phyloP scores from a whole-genome alignment of 1,140 invertebrate species.

The Pseudomyrmex concolor region DNA sequence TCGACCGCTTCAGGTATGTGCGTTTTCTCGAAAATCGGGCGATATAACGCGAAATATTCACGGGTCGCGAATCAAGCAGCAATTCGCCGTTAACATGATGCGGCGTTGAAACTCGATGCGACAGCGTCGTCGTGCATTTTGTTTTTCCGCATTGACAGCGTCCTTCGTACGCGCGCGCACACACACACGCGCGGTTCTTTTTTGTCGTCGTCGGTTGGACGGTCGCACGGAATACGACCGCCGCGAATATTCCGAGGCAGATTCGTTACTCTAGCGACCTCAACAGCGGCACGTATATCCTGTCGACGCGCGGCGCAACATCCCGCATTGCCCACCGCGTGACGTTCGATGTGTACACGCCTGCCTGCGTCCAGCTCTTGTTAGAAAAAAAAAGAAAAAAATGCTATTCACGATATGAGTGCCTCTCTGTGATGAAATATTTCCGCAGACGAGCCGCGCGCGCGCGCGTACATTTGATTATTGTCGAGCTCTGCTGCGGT shows the following conservation, averaged over 20 bases:
- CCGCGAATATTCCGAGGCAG: slow-evolving; percentile 43
- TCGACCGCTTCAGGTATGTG: slow-evolving; percentile 4
- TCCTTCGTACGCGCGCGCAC: neutral
- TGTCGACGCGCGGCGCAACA: neutral
- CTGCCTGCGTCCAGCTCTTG: slow-evolving; percentile 19
- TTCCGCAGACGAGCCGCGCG: neutral
- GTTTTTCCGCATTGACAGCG: slow-evolving; percentile 35
- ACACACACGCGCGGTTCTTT: slow-evolving; percentile 1
- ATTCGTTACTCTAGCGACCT: slow-evolving; percentile 48
- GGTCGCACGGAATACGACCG: slow-evolving; percentile 16
- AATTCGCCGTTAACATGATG: neutral
- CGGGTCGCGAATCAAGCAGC: slow-evolving; percentile 31
- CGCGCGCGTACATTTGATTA: slow-evolving; percentile 23
- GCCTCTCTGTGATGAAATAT: slow-evolving; percentile 47
- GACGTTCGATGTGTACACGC: slow-evolving; percentile 26
- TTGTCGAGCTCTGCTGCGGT: neutral
- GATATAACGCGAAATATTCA: slow-evolving; percentile 32
- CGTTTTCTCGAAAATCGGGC: neutral
- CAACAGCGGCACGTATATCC: slow-evolving; percentile 13
- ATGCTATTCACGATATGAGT: slow-evolving; percentile 38
- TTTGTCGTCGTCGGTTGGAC: slow-evolving; percentile 12
- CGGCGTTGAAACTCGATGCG: neutral
- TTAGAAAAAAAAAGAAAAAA: slow-evolving; percentile 33
- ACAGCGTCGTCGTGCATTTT: slow-evolving; percentile 7
- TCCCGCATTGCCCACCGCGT: slow-evolving; percentile 22